These are phyloP conservation scores for Zaprionus tsacasi DNA, from an alignment of 1,140 invertebrate genomes.

Conservation along the genomic window DNA sequence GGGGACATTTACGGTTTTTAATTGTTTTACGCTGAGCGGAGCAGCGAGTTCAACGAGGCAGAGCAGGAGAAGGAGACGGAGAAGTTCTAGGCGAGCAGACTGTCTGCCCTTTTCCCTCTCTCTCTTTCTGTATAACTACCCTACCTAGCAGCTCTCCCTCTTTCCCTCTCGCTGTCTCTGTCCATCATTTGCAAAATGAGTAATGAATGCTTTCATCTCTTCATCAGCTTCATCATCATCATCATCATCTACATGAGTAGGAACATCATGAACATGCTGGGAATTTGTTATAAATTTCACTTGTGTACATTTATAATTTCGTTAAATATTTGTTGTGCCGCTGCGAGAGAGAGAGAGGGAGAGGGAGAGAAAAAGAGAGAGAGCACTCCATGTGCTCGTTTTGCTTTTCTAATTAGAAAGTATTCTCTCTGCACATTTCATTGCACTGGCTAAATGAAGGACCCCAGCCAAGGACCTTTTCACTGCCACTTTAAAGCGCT, in stretches of 20 bases:
- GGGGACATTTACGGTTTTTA: conserved; percentile 81
- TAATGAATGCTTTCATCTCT: conserved; percentile 57
- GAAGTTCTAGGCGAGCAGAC: not conserved
- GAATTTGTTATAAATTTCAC: conserved; percentile 55
- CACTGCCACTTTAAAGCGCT: conserved; percentile 14
- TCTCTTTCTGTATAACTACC: not conserved
- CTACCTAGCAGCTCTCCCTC: not conserved
- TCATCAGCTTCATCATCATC: conserved; percentile 28
- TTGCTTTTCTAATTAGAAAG: conserved; percentile 60
- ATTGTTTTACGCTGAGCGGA: conserved; percentile 65
- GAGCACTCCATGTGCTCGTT: conserved; percentile 19
- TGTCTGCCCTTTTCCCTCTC: not conserved
- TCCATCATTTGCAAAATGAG: conserved; percentile 48
- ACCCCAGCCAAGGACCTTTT: conserved; percentile 30
- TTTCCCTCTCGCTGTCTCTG: conserved; percentile 1
- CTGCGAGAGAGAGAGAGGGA: not conserved
- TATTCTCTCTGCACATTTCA: conserved; percentile 54
- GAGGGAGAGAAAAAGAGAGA: not conserved
- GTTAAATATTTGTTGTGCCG: conserved; percentile 67
- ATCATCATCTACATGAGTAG: not conserved
- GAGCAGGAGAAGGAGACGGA: not conserved
- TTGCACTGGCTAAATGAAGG: conserved; percentile 42
- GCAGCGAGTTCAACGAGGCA: not conserved
- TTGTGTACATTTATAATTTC: conserved; percentile 76
- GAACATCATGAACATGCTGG: conserved; percentile 25